Base-by-base conservation (phyloP, 2,888 invertebrate species). In the Germaria angustata region DNA sequence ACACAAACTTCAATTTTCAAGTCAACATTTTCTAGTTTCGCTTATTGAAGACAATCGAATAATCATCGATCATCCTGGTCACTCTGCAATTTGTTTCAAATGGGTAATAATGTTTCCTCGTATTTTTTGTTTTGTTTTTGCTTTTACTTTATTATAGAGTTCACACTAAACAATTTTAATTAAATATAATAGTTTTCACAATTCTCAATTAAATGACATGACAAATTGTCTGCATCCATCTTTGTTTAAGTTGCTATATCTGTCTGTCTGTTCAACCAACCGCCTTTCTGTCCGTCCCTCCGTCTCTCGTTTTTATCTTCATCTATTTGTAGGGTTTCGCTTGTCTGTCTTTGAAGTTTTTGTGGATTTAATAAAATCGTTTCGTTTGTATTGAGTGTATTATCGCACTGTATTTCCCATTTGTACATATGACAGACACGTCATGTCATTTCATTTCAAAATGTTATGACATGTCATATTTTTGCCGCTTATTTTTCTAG, bases 201-300 rank as follows among this genome's bases (percentile, higher is more conserved):
- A 80, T 73, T 79, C 82, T 76, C 79, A 79, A 82, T 82, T 82
- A 79, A 79, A 61, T 82, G 82, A 76, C 82, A 82, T 82, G 82
- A 82, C 79, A 82, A 82, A 82, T 82, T 79, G 79, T 82, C 82
- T 71, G 59, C 82, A 82, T 82, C 41, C 66, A 78, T 78, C 72
- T 78, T 51, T 73, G 51, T 39, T 76, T 36, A 49, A 65, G 32
- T 61, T 68, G 24, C 7, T 28, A 3, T 53, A 41, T 6, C 20
- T 44, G 28, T 36, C 17, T 20, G 17, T 63, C 34, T 20, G 7
- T 36, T 22, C 15, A 13, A 39, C 22, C 1, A 28, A 28, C 8
- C 15, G 53, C 15, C 20, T 2, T 8, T 15, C 9, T 24, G 32
- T 59, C 32, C 32, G 41, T 44, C 39, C 39, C 13, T 36, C 17